A percentile compares a stretch with the other conserved stretches of the same genome.
Evolutionary conservation across 2,113 vertebrate species (phyloP).

Genomic region (crab-eating macaque (Macaca fascicularis)): DNA sequence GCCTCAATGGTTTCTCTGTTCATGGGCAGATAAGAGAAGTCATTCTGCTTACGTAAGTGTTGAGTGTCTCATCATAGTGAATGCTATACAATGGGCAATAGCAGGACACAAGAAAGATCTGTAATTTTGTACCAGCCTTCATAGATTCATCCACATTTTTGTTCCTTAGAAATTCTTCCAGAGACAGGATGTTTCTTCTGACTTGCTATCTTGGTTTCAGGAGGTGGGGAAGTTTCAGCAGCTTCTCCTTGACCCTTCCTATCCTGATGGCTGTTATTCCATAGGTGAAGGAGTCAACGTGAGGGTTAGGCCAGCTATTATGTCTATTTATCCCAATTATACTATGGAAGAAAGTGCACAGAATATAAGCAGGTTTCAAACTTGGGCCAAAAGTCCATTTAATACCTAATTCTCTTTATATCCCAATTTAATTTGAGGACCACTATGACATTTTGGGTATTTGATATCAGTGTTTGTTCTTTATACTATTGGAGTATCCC

Average conservation of each 20-base stretch:
- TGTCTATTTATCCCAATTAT: too few relatives aligned
- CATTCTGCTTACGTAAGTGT: rapidly evolving
- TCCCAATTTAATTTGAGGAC: background rate
- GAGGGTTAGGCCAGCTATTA: background rate
- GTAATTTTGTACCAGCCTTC: background rate
- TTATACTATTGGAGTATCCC: rapidly evolving
- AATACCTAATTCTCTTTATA: background rate
- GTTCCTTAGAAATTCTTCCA: background rate
- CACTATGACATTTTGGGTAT: background rate
- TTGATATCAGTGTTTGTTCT: too few relatives aligned
- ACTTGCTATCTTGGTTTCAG: background rate
- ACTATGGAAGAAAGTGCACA: background rate
- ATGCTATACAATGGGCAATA: background rate
- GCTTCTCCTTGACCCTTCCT: background rate
- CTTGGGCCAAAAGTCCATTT: background rate
- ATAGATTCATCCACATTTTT: background rate
- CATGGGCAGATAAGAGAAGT: rapidly evolving
- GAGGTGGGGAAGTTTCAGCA: background rate
- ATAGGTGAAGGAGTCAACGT: background rate
- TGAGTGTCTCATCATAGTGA: background rate
- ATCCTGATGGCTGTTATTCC: background rate
- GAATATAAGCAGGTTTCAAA: background rate
- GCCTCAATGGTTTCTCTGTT: too few relatives aligned
- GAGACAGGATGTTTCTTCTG: background rate
- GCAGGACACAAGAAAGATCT: background rate